Percentiles rank a stretch among this genome's conserved stretches.
These are phyloP conservation scores for Chionoecetes opilio DNA, from an alignment of 1,140 invertebrate genomes.

Conservation along the genomic window DNA sequence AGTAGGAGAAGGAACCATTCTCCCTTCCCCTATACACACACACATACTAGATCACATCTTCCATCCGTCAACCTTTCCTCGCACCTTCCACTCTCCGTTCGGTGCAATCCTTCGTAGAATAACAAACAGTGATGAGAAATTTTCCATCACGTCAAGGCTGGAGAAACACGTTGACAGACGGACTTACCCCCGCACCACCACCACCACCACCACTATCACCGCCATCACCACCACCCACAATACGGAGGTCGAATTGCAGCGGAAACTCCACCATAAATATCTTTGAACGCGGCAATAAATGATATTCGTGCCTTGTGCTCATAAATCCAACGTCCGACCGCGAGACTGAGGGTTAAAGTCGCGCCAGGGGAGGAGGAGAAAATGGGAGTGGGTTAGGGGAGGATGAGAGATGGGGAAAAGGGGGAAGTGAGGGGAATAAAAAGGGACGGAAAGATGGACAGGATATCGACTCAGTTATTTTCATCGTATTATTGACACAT, in stretches of 20 bases:
- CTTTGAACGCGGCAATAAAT: background rate
- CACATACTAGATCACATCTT: no score
- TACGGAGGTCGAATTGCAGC: background rate
- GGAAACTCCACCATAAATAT: background rate
- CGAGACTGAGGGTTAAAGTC: conserved; percentile 14
- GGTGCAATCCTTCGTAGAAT: background rate
- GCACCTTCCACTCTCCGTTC: background rate
- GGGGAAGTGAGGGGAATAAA: background rate
- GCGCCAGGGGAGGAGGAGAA: background rate
- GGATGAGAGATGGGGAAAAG: background rate
- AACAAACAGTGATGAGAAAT: background rate
- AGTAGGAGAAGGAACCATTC: background rate
- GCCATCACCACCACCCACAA: background rate
- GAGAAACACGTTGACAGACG: background rate
- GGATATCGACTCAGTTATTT: no score
- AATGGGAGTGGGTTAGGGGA: background rate
- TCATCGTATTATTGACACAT: no score
- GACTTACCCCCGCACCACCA: background rate
- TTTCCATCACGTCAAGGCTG: background rate
- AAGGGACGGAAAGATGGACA: background rate
- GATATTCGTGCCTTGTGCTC: background rate
- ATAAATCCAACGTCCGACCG: background rate
- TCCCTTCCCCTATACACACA: background rate
- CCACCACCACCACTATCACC: background rate
- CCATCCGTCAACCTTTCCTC: background rate